These are phyloP conservation scores for Ceyx cyanopectus DNA, from an alignment of 2,113 vertebrate genomes.

Conservation along the genomic window DNA sequence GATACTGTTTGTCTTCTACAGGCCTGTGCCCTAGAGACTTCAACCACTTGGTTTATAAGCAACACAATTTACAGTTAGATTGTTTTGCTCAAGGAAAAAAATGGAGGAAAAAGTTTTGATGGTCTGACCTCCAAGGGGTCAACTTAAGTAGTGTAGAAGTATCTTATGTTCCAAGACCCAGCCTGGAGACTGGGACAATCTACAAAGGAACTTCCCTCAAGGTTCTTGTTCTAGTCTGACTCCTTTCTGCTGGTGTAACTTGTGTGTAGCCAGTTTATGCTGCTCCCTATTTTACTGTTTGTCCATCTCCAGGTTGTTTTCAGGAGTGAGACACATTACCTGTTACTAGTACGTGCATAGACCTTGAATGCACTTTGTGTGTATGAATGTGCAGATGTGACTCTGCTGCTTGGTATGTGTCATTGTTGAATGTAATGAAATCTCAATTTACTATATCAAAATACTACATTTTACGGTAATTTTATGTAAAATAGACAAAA, in stretches of 20 bases:
- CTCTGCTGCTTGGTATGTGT: neutral
- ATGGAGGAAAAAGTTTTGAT: neutral
- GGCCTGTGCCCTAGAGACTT: neutral
- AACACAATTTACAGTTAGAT: neutral
- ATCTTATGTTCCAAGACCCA: neutral
- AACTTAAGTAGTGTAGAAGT: neutral
- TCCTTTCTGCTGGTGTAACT: neutral
- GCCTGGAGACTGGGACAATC: neutral
- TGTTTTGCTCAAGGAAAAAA: neutral
- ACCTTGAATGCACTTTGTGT: neutral
- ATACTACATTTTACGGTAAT: neutral
- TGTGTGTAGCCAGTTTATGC: accelerated
- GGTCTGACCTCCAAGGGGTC: neutral
- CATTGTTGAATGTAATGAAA: neutral
- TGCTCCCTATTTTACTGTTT: neutral
- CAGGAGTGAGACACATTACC: neutral
- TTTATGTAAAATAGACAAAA: neutral
- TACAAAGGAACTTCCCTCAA: neutral
- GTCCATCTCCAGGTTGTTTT: neutral
- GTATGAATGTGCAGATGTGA: neutral
- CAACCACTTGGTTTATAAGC: neutral
- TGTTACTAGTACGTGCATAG: neutral
- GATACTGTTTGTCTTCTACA: neutral
- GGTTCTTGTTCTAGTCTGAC: neutral
- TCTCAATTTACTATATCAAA: neutral